Evolutionary conservation across 1,140 invertebrate species (phyloP), one percentile per base, ranked within the genome.

Genomic region (Steinernema feltiae): DNA sequence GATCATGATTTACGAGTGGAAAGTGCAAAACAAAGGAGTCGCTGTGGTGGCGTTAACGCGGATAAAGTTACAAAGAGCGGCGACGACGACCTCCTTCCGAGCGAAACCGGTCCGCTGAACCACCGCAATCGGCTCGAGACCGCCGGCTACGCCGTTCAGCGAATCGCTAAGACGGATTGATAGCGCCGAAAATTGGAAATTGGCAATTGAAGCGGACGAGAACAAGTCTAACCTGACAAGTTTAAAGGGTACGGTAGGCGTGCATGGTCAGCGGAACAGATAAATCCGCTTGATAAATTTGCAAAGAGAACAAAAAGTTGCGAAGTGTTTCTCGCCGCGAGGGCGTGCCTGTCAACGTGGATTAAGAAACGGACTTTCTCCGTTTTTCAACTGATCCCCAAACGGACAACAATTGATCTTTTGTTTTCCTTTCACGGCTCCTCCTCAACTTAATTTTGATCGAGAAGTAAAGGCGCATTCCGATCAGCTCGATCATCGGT

Each of bases 21-120:
- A 63, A 63, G 53, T 63, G 53, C 53, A 63, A 63, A 63, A 63
- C 53, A 63, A 63, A 63, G 53, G 53, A 27, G 7, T 27, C 24
- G 15, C 7, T 21, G n/a, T 27, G 35, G 35, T 41, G 35, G 35
- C 35, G 35, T 41, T 18, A 41, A 41, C 35, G 35, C 35, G 35
- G 35, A 41, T 18, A 41, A 41, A 63, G 53, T 63, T 63, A n/a
- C 53, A 63, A 63, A 15, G 15, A 3, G 15, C 12, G 53, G 24
- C 15, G n/a, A 12, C 53, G 53, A 18, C 53, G 53, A 63, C 53
- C 53, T 63, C 53, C 24, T 63, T 63, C 7, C 35, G 35, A 41
- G 18, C 53, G 53, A 12, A 27, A 63, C 12, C 53, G 12, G 53
- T 12, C 24, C 53, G 35, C 35, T 18, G 35, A 41, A 41, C 53